A percentile compares a stretch with the other conserved stretches of the same genome.
Conservation (phyloP, 2,888 invertebrate genomes). For the Melanophora roralis region DNA sequence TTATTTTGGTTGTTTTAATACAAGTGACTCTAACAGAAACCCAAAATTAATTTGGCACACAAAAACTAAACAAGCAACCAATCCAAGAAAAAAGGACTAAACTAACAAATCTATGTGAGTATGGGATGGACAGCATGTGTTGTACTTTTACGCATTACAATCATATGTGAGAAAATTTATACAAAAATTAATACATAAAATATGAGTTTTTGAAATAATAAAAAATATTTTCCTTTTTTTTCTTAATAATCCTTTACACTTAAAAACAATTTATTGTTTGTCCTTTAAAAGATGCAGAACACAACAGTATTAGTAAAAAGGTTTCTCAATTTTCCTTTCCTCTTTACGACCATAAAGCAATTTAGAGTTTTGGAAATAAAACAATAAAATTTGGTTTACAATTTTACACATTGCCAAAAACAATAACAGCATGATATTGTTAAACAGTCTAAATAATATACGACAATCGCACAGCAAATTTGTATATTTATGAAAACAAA, state of each 20-base stretch:
- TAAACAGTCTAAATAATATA: not conserved
- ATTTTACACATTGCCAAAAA: conserved; percentile 3
- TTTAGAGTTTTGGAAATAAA: not conserved
- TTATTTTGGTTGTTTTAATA: not conserved
- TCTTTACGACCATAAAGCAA: conserved; percentile 15
- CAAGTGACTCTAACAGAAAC: conserved; percentile 36
- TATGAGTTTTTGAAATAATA: conserved; percentile 44
- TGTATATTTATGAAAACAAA: no score
- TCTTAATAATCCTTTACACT: not conserved
- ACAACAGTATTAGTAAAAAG: not conserved
- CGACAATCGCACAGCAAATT: not conserved
- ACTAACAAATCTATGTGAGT: conserved; percentile 5
- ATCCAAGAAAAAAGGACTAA: not conserved
- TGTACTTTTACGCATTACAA: not conserved
- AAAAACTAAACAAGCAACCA: not conserved
- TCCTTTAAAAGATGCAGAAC: not conserved
- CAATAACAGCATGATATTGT: conserved; percentile 30
- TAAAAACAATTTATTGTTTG: conserved; percentile 14
- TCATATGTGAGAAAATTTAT: conserved; percentile 14
- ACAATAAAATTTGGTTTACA: conserved; percentile 7
- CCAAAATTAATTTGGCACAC: conserved; percentile 34
- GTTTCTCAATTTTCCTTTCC: not conserved
- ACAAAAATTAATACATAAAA: conserved; percentile 44
- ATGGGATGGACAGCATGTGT: not conserved
- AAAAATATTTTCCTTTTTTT: no score